Conservation (phyloP, 2,113 vertebrate genomes). For the Anhinga rufa region DNA sequence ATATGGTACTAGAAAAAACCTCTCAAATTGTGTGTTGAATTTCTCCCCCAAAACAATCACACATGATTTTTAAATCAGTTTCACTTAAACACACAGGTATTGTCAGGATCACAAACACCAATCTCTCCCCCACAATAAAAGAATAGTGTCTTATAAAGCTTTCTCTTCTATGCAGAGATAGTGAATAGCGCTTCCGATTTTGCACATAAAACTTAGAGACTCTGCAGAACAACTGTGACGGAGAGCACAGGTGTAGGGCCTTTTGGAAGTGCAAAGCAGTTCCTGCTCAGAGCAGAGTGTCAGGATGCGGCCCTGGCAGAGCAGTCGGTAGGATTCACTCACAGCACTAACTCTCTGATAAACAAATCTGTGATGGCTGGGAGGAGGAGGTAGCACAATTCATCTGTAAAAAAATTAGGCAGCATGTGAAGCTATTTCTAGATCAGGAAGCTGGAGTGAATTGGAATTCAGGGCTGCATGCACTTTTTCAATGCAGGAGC, state of each 20-base stretch:
- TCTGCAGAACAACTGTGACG: not conserved
- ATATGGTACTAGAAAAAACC: constrained; percentile 61
- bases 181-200: not conserved
- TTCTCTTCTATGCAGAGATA: constrained; percentile 19
- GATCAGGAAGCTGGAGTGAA: constrained; percentile 40
- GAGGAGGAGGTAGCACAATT: constrained; percentile 57
- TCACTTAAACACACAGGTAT: constrained; percentile 50
- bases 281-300: not conserved
- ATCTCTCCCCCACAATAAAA: constrained; percentile 1
- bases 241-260: not conserved
- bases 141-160: constrained; percentile 31
- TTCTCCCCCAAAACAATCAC: constrained; percentile 42
- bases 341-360: not conserved
- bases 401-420: constrained; percentile 58
- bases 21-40: constrained; percentile 51
- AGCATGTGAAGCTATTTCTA: constrained; percentile 47
- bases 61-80: constrained; percentile 53
- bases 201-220: not conserved
- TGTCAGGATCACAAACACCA: constrained; percentile 43
- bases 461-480: not conserved
- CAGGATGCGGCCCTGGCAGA: constrained; percentile 1
- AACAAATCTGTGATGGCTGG: constrained; percentile 6
- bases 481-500: constrained; percentile 12
- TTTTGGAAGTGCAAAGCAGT: constrained; percentile 6
- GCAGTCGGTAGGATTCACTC: constrained; percentile 5